Conservation (phyloP, 2,888 invertebrate genomes). For the Aleiodes testaceus region DNA sequence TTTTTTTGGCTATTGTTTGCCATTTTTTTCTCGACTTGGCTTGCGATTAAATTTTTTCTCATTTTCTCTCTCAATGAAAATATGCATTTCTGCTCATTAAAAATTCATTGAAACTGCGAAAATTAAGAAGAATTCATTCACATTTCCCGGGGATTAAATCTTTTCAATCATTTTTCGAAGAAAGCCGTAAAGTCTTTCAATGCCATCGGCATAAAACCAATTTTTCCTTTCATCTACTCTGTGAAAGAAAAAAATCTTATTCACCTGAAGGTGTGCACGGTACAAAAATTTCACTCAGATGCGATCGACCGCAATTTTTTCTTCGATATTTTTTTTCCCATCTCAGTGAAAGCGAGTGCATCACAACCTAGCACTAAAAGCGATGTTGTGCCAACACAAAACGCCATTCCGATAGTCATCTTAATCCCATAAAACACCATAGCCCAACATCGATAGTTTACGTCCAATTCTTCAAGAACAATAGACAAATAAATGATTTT, state of each 20-base stretch:
- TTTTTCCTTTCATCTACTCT: neutral
- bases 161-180: neutral
- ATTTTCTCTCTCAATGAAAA: constrained; percentile 20
- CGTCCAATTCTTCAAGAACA: neutral
- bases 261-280: neutral
- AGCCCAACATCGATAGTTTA: constrained; percentile 13
- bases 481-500: no score
- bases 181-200: constrained; percentile 6
- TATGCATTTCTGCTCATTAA: neutral
- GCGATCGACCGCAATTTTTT: constrained; percentile 13
- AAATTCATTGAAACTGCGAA: neutral
- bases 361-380: neutral
- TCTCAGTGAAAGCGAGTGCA: neutral
- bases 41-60: constrained; percentile 5
- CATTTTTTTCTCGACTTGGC: constrained; percentile 13
- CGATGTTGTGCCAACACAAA: constrained; percentile 27
- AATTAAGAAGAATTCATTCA: neutral
- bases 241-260: constrained; percentile 1
- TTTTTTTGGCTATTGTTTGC: constrained; percentile 12
- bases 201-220: constrained; percentile 5
- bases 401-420: constrained; percentile 18
- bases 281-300: neutral
- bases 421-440: constrained; percentile 10
- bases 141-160: neutral
- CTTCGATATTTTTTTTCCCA: neutral